Evolutionary conservation across 2,113 vertebrate genomes (phyloP), one percentile per base, ranked within the genome.

Genomic region (Dinomys branickii): DNA sequence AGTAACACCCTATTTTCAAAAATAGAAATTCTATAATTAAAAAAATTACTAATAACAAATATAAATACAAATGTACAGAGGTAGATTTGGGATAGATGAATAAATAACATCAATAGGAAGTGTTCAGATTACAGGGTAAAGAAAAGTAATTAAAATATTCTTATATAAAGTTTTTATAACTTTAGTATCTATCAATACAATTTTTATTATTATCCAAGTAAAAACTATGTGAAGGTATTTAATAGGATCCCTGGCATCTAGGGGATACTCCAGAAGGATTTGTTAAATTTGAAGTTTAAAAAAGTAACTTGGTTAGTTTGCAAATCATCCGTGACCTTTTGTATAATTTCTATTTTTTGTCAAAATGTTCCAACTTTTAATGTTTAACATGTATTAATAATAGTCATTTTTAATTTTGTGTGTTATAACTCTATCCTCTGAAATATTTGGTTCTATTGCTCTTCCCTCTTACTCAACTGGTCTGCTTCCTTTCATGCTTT

Each of bases 81-180:
- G 5, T 73, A 82, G 8, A 65, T 81, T 59, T 86, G 65, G 81
- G 28, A 58, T 7, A 86, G 33, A 20, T 75, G 28, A 35, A 75
- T n/a, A 77, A 83, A 87, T 7, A 38, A n/a, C n/a, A 67, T 90
- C 24, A 90, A n/a, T 93, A 95, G 16, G 89, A 90, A 95, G 30
- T 58, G 52, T 90, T 28, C 50, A 87, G 75, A 67, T 30, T 44
- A 26, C 67, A 93, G 35, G 41, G 28, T 54, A 83, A 90, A 67
- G 28, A 54, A 75, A 90, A 75, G 65, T 78, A 92, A 59, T 85
- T 54, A n/a, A 77, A 75, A 65, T n/a, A 81, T 90, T 96, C 95
- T 87, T 65, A 44, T 41, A 87, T 90, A 52, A 71, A 84, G 30
- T 1, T 54, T 84, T 90, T 87, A 20, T 7, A 87, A 77, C 41